Evolutionary conservation across 2,797 vertebrate species (phyloP).

Genomic region (Geotrypetes seraphini): DNA sequence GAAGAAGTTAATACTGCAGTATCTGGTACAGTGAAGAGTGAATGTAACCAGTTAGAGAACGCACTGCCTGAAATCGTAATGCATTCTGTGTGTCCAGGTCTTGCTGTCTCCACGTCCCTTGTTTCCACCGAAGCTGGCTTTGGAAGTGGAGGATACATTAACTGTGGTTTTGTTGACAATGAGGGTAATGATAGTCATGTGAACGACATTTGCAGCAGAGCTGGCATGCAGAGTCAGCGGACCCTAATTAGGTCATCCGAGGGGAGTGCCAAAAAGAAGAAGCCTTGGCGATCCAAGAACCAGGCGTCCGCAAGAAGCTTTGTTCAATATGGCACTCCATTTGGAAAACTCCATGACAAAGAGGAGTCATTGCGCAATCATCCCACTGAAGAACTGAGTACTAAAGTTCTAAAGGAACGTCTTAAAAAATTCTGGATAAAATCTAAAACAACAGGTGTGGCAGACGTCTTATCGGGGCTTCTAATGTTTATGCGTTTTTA

Average conservation of each 20-base stretch:
- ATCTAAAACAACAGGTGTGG: slow-evolving; percentile 49
- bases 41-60: no score
- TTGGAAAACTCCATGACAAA: neutral
- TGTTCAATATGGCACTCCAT: slow-evolving; percentile 3
- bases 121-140: slow-evolving; percentile 40
- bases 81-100: slow-evolving; percentile 25
- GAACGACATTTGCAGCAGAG: neutral
- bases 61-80: no score
- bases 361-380: neutral
- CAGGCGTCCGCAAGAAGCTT: slow-evolving; percentile 5
- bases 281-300: neutral
- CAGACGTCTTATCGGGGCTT: no score
- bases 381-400: slow-evolving; percentile 2
- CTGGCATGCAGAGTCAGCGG: neutral
- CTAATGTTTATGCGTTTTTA: no score
- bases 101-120: slow-evolving; percentile 38
- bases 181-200: slow-evolving; percentile 15
- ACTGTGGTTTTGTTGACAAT: slow-evolving; percentile 53
- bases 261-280: neutral
- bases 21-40: no score
- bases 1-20: no score
- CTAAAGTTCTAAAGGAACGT: slow-evolving; percentile 7
- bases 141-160: slow-evolving; percentile 42
- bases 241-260: neutral
- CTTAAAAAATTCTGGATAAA: slow-evolving; percentile 21